phyloP scores from a whole-genome alignment of 2,113 vertebrate genomes.

The Chitala chitala region DNA sequence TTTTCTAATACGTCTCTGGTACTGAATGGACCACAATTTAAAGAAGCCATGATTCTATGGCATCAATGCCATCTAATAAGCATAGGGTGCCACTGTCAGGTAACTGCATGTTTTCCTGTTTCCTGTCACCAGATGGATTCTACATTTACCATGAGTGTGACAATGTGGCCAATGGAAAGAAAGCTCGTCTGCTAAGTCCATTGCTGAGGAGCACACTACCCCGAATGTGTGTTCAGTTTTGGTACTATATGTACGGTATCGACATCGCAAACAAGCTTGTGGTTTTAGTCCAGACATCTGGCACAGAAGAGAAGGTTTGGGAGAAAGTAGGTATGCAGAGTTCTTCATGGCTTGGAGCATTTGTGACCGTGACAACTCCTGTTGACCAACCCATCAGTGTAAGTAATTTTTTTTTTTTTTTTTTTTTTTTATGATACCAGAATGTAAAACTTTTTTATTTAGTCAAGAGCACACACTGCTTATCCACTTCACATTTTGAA shows the following conservation, averaged over 20 bases:
- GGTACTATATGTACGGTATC: slow-evolving; percentile 65
- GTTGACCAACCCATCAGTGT: slow-evolving; percentile 50
- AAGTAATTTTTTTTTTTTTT: slow-evolving; percentile 34
- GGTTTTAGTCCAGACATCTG: slow-evolving; percentile 44
- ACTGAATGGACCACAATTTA: too few relatives aligned
- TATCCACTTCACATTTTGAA: neutral
- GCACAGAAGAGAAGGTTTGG: slow-evolving; percentile 52
- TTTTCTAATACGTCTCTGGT: too few relatives aligned
- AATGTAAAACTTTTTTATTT: too few relatives aligned
- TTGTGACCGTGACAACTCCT: slow-evolving; percentile 51
- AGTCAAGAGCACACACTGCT: neutral
- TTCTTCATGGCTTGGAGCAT: slow-evolving; percentile 57
- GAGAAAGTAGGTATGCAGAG: slow-evolving; percentile 57
- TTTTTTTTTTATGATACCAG: too few relatives aligned
- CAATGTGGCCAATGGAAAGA: slow-evolving; percentile 49
- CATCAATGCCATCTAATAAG: too few relatives aligned
- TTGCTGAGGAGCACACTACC: slow-evolving; percentile 38
- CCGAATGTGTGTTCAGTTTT: slow-evolving; percentile 63
- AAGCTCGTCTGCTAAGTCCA: slow-evolving; percentile 56
- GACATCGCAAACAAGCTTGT: slow-evolving; percentile 40
- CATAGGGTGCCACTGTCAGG: too few relatives aligned
- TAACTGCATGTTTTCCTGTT: neutral
- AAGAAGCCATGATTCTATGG: too few relatives aligned
- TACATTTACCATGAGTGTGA: slow-evolving; percentile 69
- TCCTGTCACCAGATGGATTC: slow-evolving; percentile 46